Conservation (phyloP, 1,140 invertebrate genomes). For the Monochamus saltuarius region DNA sequence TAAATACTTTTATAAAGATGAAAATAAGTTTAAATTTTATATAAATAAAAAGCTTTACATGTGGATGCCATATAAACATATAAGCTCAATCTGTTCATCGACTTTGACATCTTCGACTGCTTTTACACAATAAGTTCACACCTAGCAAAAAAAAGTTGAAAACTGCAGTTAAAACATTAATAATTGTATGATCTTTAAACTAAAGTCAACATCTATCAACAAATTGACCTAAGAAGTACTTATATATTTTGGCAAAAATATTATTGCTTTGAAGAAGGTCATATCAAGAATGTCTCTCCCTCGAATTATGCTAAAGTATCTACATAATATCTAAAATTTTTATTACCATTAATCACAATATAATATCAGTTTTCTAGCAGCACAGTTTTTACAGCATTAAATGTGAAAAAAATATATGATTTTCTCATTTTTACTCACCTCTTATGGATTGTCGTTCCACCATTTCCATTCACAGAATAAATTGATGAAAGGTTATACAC, state of each 20-base stretch:
- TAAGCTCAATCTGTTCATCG: not conserved
- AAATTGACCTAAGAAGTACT: not conserved
- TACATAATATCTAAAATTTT: no score
- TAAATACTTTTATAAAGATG: no score
- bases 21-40: no score
- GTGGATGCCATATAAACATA: not conserved
- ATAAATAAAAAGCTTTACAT: no score
- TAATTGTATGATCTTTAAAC: no score
- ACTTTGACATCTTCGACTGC: not conserved
- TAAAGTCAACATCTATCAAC: no score
- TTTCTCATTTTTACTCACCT: conserved; percentile 5
- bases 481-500: not conserved
- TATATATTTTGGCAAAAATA: conserved; percentile 5
- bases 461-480: conserved; percentile 12
- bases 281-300: conserved; percentile 32
- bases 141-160: no score
- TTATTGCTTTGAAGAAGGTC: conserved; percentile 17
- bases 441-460: conserved; percentile 16
- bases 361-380: not conserved
- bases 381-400: not conserved
- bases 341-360: no score
- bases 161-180: no score
- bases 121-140: not conserved
- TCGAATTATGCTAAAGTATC: conserved; percentile 13
- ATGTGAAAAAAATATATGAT: not conserved